A percentile compares a stretch with the other conserved stretches of the same genome.
Conservation (phyloP, 2,113 vertebrate genomes). For the Pomatorhinus ruficollis region DNA sequence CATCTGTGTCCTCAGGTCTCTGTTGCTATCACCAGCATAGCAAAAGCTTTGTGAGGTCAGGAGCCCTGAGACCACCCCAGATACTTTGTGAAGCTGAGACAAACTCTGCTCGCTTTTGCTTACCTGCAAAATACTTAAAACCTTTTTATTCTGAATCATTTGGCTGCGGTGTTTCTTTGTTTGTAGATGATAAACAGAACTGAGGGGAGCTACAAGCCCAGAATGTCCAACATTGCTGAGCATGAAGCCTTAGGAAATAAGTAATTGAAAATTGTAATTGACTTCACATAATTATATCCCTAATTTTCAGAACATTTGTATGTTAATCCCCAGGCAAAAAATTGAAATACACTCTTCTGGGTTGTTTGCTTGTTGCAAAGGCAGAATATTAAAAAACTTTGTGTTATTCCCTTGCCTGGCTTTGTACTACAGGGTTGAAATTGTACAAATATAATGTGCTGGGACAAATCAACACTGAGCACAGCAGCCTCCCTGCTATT, state of each 20-base stretch:
- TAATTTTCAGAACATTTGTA: conserved; percentile 38
- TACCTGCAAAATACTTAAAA: background rate
- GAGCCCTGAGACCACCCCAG: background rate
- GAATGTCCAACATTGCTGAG: background rate
- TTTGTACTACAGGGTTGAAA: background rate
- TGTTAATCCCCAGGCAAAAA: conserved; percentile 35
- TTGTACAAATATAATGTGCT: background rate
- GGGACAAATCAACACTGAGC: background rate
- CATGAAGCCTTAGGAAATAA: conserved; percentile 20
- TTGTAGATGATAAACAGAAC: background rate
- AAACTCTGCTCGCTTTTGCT: background rate
- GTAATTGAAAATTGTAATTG: conserved; percentile 42
- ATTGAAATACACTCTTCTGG: background rate
- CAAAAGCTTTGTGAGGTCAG: background rate
- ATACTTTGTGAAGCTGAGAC: background rate
- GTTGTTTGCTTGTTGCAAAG: conserved; percentile 13
- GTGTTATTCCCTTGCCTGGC: background rate
- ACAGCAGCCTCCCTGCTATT: background rate
- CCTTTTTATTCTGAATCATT: background rate
- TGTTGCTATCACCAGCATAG: background rate
- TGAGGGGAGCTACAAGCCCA: background rate
- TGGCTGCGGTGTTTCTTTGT: background rate
- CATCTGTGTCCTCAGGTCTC: background rate
- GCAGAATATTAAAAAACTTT: conserved; percentile 16
- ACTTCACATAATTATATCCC: conserved; percentile 28